These are phyloP conservation scores for Cinclus cinclus DNA, from an alignment of 2,113 vertebrate species.

Conservation along the genomic window DNA sequence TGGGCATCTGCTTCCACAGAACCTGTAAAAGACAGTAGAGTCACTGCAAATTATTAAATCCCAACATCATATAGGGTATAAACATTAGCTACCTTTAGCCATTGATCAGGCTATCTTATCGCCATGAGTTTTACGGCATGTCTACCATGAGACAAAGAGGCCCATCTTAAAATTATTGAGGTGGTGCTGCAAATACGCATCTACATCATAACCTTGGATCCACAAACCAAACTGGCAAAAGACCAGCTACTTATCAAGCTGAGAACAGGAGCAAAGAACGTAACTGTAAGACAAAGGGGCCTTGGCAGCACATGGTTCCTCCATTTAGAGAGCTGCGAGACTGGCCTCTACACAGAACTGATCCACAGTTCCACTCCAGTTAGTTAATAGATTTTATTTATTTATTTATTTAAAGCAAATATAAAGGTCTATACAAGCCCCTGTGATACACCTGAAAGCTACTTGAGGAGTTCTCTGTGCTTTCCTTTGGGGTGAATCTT, in stretches of 20 bases:
- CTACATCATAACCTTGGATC: neutral
- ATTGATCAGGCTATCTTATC: neutral
- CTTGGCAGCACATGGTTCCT: neutral
- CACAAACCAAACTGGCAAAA: neutral
- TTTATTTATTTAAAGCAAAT: neutral
- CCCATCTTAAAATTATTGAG: neutral
- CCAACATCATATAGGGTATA: no score
- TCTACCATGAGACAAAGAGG: neutral
- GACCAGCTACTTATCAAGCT: no score
- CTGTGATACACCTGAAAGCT: neutral
- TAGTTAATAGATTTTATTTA: neutral
- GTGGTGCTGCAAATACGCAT: neutral
- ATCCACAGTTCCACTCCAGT: neutral
- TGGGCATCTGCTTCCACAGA: neutral
- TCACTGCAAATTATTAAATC: neutral
- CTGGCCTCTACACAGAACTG: accelerated
- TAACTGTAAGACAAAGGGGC: neutral
- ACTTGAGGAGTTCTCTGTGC: neutral
- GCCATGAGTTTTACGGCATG: neutral
- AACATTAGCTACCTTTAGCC: neutral
- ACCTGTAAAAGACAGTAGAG: neutral
- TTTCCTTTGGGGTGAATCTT: neutral
- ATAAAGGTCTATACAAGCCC: neutral
- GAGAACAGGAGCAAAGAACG: neutral
- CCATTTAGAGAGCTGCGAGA: neutral